Conservation (phyloP, 2,888 invertebrate genomes). For the Pollenia amentaria region DNA sequence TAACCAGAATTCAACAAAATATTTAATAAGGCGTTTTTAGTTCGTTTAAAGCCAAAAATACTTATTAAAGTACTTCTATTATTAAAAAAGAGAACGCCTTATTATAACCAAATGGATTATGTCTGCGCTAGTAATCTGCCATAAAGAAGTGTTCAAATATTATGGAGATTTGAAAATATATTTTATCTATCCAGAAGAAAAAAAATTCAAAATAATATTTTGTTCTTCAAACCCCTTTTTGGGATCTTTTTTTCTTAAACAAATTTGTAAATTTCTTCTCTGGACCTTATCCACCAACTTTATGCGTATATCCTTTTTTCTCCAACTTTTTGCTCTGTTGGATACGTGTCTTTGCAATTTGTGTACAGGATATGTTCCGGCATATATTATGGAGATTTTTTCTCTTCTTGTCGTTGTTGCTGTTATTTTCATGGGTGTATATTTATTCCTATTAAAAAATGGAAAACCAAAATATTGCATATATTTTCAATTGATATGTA, state of each 20-base stretch:
- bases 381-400: constrained; percentile 84
- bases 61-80: neutral
- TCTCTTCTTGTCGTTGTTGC: constrained; percentile 41
- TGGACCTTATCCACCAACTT: constrained; percentile 43
- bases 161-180: constrained; percentile 36
- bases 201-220: constrained; percentile 46
- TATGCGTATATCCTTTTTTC: constrained; percentile 43
- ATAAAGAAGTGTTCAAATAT: constrained; percentile 15
- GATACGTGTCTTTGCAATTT: constrained; percentile 82
- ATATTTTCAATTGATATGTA: constrained; percentile 70
- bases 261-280: constrained; percentile 30
- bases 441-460: constrained; percentile 64
- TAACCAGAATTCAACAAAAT: too few relatives aligned
- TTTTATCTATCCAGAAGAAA: constrained; percentile 9
- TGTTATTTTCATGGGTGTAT: neutral
- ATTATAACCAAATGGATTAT: constrained; percentile 14
- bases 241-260: neutral
- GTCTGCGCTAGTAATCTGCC: constrained; percentile 43
- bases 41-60: neutral
- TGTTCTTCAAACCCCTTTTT: neutral
- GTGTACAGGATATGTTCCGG: constrained; percentile 84
- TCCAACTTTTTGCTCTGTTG: constrained; percentile 57
- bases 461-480: constrained; percentile 69
- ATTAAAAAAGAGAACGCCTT: neutral
- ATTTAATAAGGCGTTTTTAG: neutral